Base-by-base conservation (phyloP, 2,888 invertebrate genomes). In the Drosophila pseudotalamancana region DNA sequence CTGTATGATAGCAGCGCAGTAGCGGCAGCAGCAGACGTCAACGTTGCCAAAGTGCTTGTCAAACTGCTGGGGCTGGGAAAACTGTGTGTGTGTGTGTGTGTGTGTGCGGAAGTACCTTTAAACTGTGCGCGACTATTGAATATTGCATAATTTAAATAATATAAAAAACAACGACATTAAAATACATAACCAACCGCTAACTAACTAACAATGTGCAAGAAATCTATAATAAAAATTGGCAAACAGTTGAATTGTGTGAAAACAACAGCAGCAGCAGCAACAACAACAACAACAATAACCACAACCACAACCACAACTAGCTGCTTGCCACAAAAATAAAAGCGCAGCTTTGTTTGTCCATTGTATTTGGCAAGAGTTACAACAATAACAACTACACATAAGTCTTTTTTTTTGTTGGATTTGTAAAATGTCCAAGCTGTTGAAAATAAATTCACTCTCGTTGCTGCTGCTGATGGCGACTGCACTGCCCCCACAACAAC, bases 371-470 rank as follows among this genome's bases (percentile, higher is more conserved):
- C 16, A 34, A 62, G 18, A 55, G 23, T 40, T 57, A 34, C 43
- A 40, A 56, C 60, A 60, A 29, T 32, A 72, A 32, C 29, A 25
- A 32, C 42, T 45, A 37, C 25, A 39, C 21, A 56, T n/a, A 35
- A 31, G 8, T 25, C 51, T 21, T 37, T 25, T 48, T 21, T 37
- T 19, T 27, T 27, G 51, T 37, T 32, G 18, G 8, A 42, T 46
- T 25, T 63, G 43, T 49, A 56, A 80, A 80, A 83, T 83, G 85
- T 64, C 55, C 65, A 82, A 87, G 51, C 43, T 39, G 64, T 67
- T 63, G 57, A 63, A 78, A 62, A 73, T 72, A 74, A 87, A 83
- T 78, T 83, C 82, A 78, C 79, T 83, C 72, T 87, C 82, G 66
- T 80, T 83, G 81, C 69, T 74, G 83, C 72, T 61, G 37, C 59